A percentile compares a stretch with the other conserved stretches of the same genome.
Conservation (phyloP, 92 coral and sea anemone species). For the Porites evermanni region DNA sequence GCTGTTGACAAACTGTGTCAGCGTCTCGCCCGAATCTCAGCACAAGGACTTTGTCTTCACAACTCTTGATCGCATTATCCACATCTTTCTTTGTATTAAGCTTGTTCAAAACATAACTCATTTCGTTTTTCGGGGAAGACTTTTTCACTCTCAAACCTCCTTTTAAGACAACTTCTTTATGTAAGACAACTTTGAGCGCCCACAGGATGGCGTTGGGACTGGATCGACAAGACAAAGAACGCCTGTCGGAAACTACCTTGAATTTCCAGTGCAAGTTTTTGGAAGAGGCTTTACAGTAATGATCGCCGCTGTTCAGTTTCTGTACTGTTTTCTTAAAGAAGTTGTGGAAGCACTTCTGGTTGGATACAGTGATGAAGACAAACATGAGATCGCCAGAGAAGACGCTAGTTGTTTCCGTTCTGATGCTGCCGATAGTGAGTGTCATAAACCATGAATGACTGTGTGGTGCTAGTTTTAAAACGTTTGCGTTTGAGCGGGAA, state of each 20-base stretch:
- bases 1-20: conserved; percentile 89
- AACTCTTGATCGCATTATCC: conserved; percentile 89
- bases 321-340: conserved; percentile 26
- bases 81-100: conserved; percentile 87
- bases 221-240: conserved; percentile 25
- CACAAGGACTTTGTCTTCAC: conserved; percentile 98
- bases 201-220: conserved; percentile 1
- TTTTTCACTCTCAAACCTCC: too few relatives aligned
- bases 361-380: neutral
- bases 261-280: neutral
- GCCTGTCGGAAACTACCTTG: conserved; percentile 18
- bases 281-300: neutral
- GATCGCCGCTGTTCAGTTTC: conserved; percentile 36
- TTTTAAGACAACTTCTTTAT: neutral
- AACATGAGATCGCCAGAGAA: neutral
- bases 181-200: neutral
- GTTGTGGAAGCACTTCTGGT: neutral
- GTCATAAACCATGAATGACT: too few relatives aligned
- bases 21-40: conserved; percentile 92
- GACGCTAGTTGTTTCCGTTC: neutral
- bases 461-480: too few relatives aligned
- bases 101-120: conserved; percentile 89
- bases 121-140: neutral
- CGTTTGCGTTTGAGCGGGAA: too few relatives aligned
- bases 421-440: conserved; percentile 1